These are phyloP conservation scores for Pluvianellus socialis DNA, from an alignment of 2,113 vertebrate genomes.

Conservation along the genomic window DNA sequence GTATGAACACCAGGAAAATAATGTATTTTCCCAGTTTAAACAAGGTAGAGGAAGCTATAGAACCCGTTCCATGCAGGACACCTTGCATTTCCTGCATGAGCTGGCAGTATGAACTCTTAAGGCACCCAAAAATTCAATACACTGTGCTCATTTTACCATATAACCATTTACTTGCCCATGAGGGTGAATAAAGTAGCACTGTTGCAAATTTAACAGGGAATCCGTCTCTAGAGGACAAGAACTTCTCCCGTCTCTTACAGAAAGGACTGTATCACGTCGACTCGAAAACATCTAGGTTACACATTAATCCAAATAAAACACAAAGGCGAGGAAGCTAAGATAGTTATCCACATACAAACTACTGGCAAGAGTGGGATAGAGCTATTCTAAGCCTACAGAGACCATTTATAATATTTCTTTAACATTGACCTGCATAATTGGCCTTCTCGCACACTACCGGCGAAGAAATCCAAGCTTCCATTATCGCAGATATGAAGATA, in stretches of 20 bases:
- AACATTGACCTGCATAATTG: constrained; percentile 26
- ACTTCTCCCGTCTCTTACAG: not conserved
- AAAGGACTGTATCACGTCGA: not conserved
- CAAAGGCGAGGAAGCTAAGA: not conserved
- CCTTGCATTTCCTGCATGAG: too few species aligned
- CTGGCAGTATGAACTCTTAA: not conserved
- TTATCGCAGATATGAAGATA: not conserved
- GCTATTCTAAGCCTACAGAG: not conserved
- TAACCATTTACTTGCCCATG: not conserved
- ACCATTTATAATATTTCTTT: not conserved
- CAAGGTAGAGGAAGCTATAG: not conserved
- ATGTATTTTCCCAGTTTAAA: not conserved
- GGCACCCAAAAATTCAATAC: not conserved
- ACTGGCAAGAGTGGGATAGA: not conserved
- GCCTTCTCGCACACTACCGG: not conserved
- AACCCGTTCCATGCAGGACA: not conserved
- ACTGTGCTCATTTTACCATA: not conserved
- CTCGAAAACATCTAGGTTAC: not conserved
- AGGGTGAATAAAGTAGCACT: not conserved
- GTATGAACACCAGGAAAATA: not conserved
- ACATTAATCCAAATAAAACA: constrained; percentile 17
- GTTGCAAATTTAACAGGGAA: not conserved
- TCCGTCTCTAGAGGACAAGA: not conserved
- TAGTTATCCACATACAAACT: not conserved
- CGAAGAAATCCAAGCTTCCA: constrained; percentile 29